Evolutionary conservation across 2,113 vertebrate genomes (phyloP).

Genomic region (Elephas maximus): DNA sequence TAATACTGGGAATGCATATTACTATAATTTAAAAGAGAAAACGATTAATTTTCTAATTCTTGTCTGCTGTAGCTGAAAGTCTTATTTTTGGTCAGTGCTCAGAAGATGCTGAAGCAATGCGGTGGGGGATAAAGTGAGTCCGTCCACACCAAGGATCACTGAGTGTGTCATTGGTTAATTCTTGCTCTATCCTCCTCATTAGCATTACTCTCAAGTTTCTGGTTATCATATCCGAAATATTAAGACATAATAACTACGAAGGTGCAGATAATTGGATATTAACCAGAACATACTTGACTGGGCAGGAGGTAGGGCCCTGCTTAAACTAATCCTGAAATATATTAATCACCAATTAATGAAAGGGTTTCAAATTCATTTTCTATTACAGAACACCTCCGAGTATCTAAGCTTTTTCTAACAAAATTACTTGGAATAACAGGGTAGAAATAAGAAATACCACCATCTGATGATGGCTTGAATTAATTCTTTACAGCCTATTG

Average conservation of each 20-base stretch:
- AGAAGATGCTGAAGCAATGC: constrained; percentile 62
- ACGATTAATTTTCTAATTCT: not conserved
- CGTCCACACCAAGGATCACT: constrained; percentile 87
- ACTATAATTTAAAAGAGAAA: not conserved
- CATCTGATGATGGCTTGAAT: constrained; percentile 77
- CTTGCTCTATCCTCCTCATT: constrained; percentile 92
- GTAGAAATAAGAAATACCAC: constrained; percentile 83
- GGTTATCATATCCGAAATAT: constrained; percentile 95
- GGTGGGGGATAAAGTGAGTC: constrained; percentile 76
- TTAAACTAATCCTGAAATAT: constrained; percentile 97
- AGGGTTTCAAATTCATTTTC: constrained; percentile 93
- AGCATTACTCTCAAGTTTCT: constrained; percentile 93
- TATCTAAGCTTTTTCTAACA: constrained; percentile 90
- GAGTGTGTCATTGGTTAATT: constrained; percentile 90
- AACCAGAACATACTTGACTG: constrained; percentile 98
- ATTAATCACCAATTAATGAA: constrained; percentile 98
- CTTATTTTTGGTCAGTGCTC: not conserved
- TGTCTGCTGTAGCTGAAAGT: not conserved
- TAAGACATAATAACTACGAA: constrained; percentile 97
- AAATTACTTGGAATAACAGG: constrained; percentile 91
- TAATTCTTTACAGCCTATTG: constrained; percentile 83
- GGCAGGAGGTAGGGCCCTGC: constrained; percentile 95
- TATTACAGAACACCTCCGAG: constrained; percentile 92
- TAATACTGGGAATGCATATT: not conserved
- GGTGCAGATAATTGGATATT: constrained; percentile 98